These are phyloP conservation scores for Hyalella azteca DNA, from an alignment of 2,888 invertebrate genomes.

Conservation along the genomic window DNA sequence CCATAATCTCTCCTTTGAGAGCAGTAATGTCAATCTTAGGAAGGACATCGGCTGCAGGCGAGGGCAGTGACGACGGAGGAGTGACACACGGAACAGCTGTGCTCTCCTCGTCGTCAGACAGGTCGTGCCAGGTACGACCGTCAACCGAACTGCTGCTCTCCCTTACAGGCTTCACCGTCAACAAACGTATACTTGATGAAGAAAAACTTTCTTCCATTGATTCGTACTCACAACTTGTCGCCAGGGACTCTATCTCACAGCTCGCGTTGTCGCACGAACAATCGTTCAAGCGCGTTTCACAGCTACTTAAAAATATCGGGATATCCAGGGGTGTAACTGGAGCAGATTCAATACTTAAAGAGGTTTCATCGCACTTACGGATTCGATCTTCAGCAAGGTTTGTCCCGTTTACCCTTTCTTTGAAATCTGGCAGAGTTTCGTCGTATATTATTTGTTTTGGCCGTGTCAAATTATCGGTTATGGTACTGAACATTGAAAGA, in stretches of 20 bases:
- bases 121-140: conserved; percentile 26
- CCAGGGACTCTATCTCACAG: conserved; percentile 3
- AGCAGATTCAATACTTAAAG: not conserved
- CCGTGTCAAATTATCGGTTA: not conserved
- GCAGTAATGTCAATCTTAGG: conserved; percentile 51
- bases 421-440: not conserved
- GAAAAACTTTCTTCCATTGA: conserved; percentile 25
- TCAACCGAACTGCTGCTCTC: conserved; percentile 21
- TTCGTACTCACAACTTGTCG: conserved; percentile 27
- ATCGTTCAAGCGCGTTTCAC: not conserved
- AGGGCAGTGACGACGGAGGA: conserved; percentile 15
- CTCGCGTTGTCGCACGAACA: not conserved
- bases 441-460: not conserved
- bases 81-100: not conserved
- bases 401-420: not conserved
- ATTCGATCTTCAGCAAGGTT: not conserved
- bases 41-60: not conserved
- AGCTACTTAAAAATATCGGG: not conserved
- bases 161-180: conserved; percentile 25
- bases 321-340: conserved; percentile 17
- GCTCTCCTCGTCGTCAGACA: conserved; percentile 6
- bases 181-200: not conserved
- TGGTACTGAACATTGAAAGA: not conserved
- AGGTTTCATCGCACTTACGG: not conserved
- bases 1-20: conserved; percentile 51